phyloP scores from a whole-genome alignment of 2,113 vertebrate genomes.

The Corythornis cristatus region DNA sequence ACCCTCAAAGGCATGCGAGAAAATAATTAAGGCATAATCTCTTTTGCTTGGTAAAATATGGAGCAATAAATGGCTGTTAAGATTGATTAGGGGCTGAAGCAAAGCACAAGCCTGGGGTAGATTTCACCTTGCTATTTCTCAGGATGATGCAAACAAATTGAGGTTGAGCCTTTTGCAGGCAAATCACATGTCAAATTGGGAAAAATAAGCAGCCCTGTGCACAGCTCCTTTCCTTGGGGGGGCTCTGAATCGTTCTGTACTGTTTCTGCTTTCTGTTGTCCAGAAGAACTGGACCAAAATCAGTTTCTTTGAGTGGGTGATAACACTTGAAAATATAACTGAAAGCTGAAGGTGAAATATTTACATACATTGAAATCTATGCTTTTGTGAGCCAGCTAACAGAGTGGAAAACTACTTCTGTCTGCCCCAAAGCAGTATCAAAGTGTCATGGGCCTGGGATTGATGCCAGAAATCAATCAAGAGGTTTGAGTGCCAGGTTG shows the following conservation, averaged over 20 bases:
- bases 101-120: background rate
- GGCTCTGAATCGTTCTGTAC: background rate
- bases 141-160: background rate
- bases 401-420: background rate
- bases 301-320: background rate
- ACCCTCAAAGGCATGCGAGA: background rate
- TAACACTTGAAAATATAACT: background rate
- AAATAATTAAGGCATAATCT: slow-evolving; percentile 47
- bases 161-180: background rate
- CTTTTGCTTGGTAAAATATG: slow-evolving; percentile 20
- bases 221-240: background rate
- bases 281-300: background rate
- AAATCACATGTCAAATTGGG: background rate
- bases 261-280: background rate
- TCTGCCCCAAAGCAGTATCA: background rate
- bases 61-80: slow-evolving; percentile 22
- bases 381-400: background rate
- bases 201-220: background rate
- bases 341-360: background rate
- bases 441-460: background rate
- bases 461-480: background rate
- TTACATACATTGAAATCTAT: background rate
- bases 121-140: background rate
- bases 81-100: background rate
- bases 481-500: background rate